These are phyloP conservation scores for Dasyurus viverrinus DNA, from an alignment of 2,113 vertebrate genomes.

Conservation along the genomic window DNA sequence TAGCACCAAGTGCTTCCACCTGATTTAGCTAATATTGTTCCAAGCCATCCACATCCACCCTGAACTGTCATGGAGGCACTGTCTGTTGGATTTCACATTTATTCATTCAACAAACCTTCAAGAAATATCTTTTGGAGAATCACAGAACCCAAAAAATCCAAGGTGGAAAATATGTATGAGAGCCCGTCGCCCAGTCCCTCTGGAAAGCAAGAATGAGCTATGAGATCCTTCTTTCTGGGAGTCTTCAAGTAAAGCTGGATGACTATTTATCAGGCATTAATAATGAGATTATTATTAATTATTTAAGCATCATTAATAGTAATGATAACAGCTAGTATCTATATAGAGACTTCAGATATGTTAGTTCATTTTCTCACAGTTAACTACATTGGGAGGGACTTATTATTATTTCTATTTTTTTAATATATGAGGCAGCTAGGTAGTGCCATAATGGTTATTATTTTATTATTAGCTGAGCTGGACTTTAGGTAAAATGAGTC, in stretches of 20 bases:
- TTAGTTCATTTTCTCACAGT: background rate
- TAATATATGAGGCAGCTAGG: background rate
- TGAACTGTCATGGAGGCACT: rapidly evolving
- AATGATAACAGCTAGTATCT: background rate
- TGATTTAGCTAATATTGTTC: constrained; percentile 60
- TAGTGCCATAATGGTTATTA: no score
- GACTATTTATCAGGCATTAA: background rate
- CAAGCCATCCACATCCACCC: constrained; percentile 61
- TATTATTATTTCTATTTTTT: background rate
- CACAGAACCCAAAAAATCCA: constrained; percentile 12
- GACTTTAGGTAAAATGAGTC: background rate
- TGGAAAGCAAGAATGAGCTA: background rate
- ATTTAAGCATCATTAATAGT: background rate
- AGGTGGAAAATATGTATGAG: background rate
- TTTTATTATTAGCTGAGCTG: no score
- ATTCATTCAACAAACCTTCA: background rate
- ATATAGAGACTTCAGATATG: background rate
- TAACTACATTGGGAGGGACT: background rate
- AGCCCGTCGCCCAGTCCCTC: background rate
- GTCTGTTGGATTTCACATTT: background rate
- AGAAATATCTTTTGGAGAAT: background rate
- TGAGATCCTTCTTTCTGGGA: background rate
- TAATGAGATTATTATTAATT: background rate
- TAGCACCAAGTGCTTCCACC: constrained; percentile 50
- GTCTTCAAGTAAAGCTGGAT: background rate